Conservation (phyloP, 2,888 invertebrate species). For the Hartigia nigra region DNA sequence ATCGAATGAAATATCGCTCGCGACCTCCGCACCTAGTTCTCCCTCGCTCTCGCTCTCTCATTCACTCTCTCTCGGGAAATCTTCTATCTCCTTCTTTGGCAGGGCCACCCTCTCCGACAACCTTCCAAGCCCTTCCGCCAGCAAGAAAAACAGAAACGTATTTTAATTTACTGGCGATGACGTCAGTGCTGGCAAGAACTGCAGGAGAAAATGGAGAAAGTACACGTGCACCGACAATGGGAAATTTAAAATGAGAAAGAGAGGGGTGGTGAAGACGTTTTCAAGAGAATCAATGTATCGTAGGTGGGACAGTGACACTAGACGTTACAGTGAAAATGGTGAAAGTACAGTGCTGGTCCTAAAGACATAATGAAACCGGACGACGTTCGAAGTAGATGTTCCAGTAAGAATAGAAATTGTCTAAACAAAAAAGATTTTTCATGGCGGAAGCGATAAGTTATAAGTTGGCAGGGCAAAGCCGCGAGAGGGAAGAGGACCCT, state of each 20-base stretch:
- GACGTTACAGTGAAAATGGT: background rate
- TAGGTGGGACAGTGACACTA: background rate
- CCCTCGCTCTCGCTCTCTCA: background rate
- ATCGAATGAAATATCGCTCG: slow-evolving; percentile 65
- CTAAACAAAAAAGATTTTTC: background rate
- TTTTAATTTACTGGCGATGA: background rate
- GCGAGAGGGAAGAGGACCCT: slow-evolving; percentile 2
- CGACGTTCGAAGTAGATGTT: too few species aligned
- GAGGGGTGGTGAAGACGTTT: background rate
- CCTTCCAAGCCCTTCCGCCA: background rate
- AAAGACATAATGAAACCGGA: background rate
- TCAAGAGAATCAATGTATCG: background rate
- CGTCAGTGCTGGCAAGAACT: background rate
- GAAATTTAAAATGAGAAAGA: background rate
- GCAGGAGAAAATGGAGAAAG: background rate
- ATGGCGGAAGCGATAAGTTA: slow-evolving; percentile 6
- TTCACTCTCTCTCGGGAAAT: slow-evolving; percentile 12
- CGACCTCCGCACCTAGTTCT: slow-evolving; percentile 41
- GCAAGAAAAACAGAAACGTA: background rate
- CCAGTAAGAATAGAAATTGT: slow-evolving; percentile 6
- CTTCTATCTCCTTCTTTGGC: slow-evolving; percentile 24
- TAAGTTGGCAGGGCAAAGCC: background rate
- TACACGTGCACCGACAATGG: background rate
- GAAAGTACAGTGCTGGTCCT: background rate
- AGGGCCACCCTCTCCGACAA: background rate